These are phyloP conservation scores for Cisticola juncidis DNA, from an alignment of 2,113 vertebrate species.

Conservation along the genomic window DNA sequence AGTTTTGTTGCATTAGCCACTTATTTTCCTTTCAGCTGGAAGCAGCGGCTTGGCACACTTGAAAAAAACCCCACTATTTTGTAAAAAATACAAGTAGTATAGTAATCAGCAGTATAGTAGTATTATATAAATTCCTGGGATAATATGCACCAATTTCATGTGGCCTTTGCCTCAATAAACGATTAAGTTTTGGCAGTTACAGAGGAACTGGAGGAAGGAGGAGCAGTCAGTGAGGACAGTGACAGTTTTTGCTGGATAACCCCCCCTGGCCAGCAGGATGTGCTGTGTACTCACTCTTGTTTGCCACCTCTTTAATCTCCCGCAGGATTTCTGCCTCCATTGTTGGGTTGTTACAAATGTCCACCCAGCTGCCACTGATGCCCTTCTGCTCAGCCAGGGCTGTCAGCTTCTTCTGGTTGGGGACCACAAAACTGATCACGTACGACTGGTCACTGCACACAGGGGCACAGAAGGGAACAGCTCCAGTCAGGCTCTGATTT, in stretches of 20 bases:
- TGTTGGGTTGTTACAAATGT: constrained; percentile 89
- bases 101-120: neutral
- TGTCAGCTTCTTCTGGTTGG: constrained; percentile 90
- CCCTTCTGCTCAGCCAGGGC: constrained; percentile 85
- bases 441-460: constrained; percentile 89
- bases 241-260: neutral
- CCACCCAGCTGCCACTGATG: constrained; percentile 83
- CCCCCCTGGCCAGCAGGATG: neutral
- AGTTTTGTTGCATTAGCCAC: neutral
- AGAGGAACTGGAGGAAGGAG: neutral
- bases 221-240: neutral
- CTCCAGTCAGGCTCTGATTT: neutral
- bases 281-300: constrained; percentile 83
- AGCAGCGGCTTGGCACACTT: neutral
- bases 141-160: neutral
- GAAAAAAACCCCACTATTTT: neutral
- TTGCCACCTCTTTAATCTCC: constrained; percentile 88
- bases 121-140: neutral
- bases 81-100: neutral
- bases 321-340: constrained; percentile 91
- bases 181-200: neutral
- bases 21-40: neutral
- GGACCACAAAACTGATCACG: constrained; percentile 97
- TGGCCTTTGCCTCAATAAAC: neutral
- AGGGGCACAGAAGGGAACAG: neutral